A percentile compares a stretch with the other conserved stretches of the same genome.
These are phyloP conservation scores for Apogon talboti DNA, from an alignment of 2,797 vertebrate genomes.

Conservation along the genomic window DNA sequence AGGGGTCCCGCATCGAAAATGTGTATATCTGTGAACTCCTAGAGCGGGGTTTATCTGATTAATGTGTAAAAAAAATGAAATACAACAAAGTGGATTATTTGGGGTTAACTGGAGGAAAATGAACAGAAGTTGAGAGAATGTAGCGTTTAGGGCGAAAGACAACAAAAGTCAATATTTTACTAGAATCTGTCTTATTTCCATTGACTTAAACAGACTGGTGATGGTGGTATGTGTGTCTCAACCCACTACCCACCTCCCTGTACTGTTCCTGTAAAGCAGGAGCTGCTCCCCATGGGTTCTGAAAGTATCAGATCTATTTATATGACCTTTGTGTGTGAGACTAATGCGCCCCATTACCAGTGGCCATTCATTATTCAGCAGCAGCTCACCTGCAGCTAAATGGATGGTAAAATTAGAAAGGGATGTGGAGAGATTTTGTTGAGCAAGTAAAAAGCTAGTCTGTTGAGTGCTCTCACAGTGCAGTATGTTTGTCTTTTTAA, in stretches of 20 bases:
- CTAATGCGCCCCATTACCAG: conserved; percentile 80
- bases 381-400: conserved; percentile 80
- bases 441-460: conserved; percentile 46
- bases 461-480: conserved; percentile 24
- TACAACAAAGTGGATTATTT: not conserved
- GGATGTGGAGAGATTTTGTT: conserved; percentile 35
- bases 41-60: conserved; percentile 38
- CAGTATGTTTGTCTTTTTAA: conserved; percentile 40
- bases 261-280: conserved; percentile 33
- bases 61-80: conserved; percentile 3
- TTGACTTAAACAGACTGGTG: conserved; percentile 3
- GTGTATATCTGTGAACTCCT: conserved; percentile 2
- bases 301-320: conserved; percentile 76
- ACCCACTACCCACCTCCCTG: not conserved
- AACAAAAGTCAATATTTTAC: not conserved
- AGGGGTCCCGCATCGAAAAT: conserved; percentile 16
- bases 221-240: too few relatives aligned
- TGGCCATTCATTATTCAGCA: conserved; percentile 81
- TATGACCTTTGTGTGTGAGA: conserved; percentile 74
- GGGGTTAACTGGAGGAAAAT: not conserved
- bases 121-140: not conserved
- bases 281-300: conserved; percentile 48
- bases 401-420: conserved; percentile 76
- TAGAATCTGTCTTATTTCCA: conserved; percentile 14
- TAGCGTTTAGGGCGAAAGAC: not conserved